These are phyloP conservation scores for Epicauta chinensis DNA, from an alignment of 1,140 invertebrate genomes.

Conservation along the genomic window DNA sequence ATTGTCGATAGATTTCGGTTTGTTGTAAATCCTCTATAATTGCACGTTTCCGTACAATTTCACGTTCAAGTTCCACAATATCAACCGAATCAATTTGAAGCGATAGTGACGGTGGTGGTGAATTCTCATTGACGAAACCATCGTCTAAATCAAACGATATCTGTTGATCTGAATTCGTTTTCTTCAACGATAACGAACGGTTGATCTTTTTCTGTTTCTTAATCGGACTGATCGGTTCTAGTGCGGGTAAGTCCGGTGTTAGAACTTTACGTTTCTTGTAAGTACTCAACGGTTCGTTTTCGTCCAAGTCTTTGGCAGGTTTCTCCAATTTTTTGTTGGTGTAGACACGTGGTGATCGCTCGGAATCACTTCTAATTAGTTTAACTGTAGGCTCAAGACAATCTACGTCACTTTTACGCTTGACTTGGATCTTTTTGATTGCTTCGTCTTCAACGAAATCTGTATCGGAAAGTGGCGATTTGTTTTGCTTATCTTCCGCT, in stretches of 20 bases:
- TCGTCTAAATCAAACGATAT: not conserved
- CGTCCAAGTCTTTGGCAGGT: too few relatives aligned
- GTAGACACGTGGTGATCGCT: too few relatives aligned
- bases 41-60: constrained; percentile 16
- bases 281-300: not conserved
- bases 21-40: constrained; percentile 24
- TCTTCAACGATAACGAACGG: constrained; percentile 3
- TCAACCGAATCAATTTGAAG: constrained; percentile 9
- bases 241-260: not conserved
- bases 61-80: constrained; percentile 12
- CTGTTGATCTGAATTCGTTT: not conserved
- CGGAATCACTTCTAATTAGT: too few relatives aligned
- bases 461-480: too few relatives aligned
- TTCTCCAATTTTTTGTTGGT: too few relatives aligned
- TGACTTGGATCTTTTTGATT: too few relatives aligned
- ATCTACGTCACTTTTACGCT: too few relatives aligned
- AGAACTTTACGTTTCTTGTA: not conserved
- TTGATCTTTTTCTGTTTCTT: constrained; percentile 4
- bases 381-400: too few relatives aligned
- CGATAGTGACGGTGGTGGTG: too few relatives aligned
- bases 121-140: not conserved
- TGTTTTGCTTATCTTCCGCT: too few relatives aligned
- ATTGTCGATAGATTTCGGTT: constrained; percentile 24
- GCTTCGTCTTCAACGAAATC: too few relatives aligned
- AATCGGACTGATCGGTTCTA: not conserved